A percentile compares a stretch with the other conserved stretches of the same genome.
These are phyloP conservation scores for Hypsibius dujardini DNA, from an alignment of 1,140 invertebrate species.

Conservation along the genomic window DNA sequence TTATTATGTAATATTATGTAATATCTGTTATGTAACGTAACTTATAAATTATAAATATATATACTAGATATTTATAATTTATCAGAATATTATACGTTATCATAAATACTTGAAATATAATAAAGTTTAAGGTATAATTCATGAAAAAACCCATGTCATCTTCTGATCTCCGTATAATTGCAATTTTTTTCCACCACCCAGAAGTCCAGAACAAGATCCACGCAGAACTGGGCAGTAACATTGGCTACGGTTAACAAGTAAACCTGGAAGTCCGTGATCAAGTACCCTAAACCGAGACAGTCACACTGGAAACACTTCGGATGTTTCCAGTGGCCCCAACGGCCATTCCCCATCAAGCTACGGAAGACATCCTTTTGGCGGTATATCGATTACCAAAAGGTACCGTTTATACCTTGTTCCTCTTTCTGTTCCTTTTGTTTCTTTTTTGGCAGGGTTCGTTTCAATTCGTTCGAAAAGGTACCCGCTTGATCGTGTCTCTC, in stretches of 20 bases:
- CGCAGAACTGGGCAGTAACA: neutral
- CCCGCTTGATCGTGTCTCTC: slow-evolving; percentile 29
- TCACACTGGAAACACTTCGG: neutral
- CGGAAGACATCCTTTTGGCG: neutral
- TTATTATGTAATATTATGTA: too few species aligned
- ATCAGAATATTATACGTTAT: too few species aligned
- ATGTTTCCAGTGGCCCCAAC: neutral
- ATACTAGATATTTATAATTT: too few species aligned
- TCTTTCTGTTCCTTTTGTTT: too few species aligned
- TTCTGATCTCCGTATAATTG: neutral
- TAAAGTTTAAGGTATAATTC: neutral
- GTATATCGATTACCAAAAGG: neutral
- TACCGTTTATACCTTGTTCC: too few species aligned
- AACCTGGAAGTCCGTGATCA: neutral
- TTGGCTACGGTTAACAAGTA: neutral
- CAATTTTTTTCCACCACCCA: neutral
- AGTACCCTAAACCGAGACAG: neutral
- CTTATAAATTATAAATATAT: too few species aligned
- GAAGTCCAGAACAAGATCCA: slow-evolving; percentile 5
- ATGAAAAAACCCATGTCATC: neutral
- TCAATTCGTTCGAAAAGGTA: too few species aligned
- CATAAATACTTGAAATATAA: too few species aligned
- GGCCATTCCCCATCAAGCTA: neutral
- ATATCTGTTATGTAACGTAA: too few species aligned
- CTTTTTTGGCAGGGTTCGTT: too few species aligned